These are phyloP conservation scores for Hylyphantes graminicola DNA, from an alignment of 1,140 invertebrate genomes.

Conservation along the genomic window DNA sequence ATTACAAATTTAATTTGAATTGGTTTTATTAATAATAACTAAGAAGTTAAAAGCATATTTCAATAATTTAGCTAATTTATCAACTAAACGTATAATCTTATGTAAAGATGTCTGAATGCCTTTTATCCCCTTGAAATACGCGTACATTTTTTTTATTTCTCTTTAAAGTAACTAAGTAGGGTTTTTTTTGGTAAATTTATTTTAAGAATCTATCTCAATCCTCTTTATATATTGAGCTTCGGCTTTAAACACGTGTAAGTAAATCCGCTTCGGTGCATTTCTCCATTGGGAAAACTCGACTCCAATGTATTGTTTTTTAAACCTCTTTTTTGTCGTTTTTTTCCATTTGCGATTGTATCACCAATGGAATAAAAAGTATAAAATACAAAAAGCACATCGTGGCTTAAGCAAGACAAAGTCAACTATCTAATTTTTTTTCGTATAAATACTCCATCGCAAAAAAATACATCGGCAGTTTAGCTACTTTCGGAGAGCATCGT, in stretches of 20 bases:
- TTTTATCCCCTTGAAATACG: too few relatives aligned
- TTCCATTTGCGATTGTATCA: not conserved
- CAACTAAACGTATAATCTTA: too few relatives aligned
- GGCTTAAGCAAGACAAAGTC: constrained; percentile 38
- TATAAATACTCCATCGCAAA: constrained; percentile 34
- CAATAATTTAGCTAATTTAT: too few relatives aligned
- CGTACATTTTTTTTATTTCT: too few relatives aligned
- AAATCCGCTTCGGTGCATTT: constrained; percentile 2
- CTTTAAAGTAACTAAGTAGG: too few relatives aligned
- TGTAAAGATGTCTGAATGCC: too few relatives aligned
- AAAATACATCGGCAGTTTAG: constrained; percentile 45
- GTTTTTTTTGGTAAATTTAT: constrained; percentile 4
- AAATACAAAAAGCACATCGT: constrained; percentile 17
- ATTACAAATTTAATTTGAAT: too few relatives aligned
- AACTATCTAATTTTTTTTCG: constrained; percentile 37
- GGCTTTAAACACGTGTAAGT: constrained; percentile 24
- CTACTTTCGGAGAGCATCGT: constrained; percentile 21
- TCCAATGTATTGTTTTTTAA: constrained; percentile 21
- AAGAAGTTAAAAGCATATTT: too few relatives aligned
- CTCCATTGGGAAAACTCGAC: constrained; percentile 9
- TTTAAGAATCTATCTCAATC: constrained; percentile 33
- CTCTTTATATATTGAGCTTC: not conserved
- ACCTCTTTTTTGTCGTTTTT: not conserved
- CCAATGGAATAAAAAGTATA: constrained; percentile 9
- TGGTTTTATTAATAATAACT: too few relatives aligned